Base-by-base conservation (phyloP, 2,797 vertebrate species). In the Paramormyrops hopkinsi region DNA sequence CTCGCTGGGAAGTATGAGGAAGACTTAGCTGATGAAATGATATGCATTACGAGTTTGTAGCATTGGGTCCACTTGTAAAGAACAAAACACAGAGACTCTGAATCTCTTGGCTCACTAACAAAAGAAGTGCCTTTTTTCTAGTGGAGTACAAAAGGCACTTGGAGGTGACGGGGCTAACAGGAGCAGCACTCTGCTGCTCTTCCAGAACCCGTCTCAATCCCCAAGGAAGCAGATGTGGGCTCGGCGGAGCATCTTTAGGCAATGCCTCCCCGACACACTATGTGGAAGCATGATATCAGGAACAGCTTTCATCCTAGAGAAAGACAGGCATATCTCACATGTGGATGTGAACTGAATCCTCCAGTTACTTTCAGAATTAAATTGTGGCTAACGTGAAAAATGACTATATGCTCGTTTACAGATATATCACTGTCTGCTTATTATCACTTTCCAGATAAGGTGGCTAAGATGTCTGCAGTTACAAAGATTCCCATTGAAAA, bases 11-110 rank as follows among this genome's bases (percentile, higher is more conserved):
- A 93, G 92, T 96, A 96, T 0, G 98, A 99, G 93, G 98, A 99
- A 94, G 99, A 99, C 94, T 96, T 99, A 91, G 96, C 97, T 0
- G 98, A 99, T 83, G 98, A 99, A 94, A 99, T 99, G 96, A 98
- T 99, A 93, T 98, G 97, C 95, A 97, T 99, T 93, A 98, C 98
- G 17, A 97, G 96, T 89, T 97, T 99, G 97, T 99, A 99, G 97
- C 96, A 95, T 92, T 92, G 92, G 91, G 93, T 91, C 82, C 91
- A 84, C 46, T 22, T 9, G 19, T 48, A 44, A 19, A 65, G 25
- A 44, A 83, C 46, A 76, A 88, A 86, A 51, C 44, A 12, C 44
- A 88, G 86, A 44, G 44, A 65, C 86, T 88, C 37, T 8, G 19
- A 54, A 90, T 84, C 44, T 89, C 86, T 93, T 91, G 25, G 82